Conservation (phyloP, 2,797 vertebrate genomes). For the Bucorvus abyssinicus region DNA sequence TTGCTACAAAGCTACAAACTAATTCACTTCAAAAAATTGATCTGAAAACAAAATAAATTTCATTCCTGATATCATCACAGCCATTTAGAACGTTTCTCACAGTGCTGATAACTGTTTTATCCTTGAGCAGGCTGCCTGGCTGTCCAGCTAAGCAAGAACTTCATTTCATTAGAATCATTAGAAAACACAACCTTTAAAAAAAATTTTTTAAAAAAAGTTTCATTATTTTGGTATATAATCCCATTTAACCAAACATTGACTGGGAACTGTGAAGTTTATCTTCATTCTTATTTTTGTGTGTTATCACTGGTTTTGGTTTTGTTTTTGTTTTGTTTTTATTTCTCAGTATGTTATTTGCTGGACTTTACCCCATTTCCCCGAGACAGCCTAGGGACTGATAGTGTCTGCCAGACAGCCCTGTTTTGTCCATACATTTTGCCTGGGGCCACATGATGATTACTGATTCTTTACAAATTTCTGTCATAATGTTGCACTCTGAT, state of each 20-base stretch:
- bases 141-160: not conserved
- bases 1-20: not conserved
- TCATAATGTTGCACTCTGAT: not conserved
- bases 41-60: not conserved
- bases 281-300: not conserved
- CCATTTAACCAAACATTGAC: not conserved
- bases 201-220: not conserved
- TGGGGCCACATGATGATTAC: not conserved
- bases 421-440: not conserved
- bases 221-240: not conserved
- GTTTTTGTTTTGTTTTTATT: not conserved
- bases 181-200: not conserved
- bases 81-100: not conserved
- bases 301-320: not conserved
- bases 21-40: not conserved
- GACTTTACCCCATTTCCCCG: not conserved
- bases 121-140: not conserved
- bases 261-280: not conserved
- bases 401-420: not conserved
- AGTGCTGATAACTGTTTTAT: not conserved
- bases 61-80: not conserved
- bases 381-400: not conserved
- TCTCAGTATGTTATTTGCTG: not conserved
- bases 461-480: not conserved
- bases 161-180: not conserved